These are phyloP conservation scores for Rhopilema esculentum DNA, from an alignment of 30 jellyfish, hydroid and myxozoan genomes.

Conservation along the genomic window DNA sequence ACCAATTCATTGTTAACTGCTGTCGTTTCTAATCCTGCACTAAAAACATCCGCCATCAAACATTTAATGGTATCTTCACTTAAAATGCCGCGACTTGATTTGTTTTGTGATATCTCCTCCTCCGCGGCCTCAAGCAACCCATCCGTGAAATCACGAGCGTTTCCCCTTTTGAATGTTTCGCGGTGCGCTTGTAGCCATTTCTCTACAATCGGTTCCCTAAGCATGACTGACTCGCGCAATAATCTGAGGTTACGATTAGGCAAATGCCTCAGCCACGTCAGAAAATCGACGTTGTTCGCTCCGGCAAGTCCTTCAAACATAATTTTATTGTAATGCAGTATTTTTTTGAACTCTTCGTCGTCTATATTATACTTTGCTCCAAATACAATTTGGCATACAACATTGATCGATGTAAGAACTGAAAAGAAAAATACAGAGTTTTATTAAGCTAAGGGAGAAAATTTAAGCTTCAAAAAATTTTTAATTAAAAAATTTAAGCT, in stretches of 20 bases:
- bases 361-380: slow-evolving; percentile 27
- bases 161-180: slow-evolving; percentile 40
- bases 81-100: neutral
- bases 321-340: neutral
- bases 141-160: slow-evolving; percentile 52
- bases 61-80: slow-evolving; percentile 15
- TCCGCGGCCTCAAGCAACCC: slow-evolving; percentile 41
- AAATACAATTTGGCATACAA: slow-evolving; percentile 1
- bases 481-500: neutral
- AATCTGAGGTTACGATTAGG: slow-evolving; percentile 33
- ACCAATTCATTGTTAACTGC: slow-evolving; percentile 50
- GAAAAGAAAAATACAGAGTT: neutral
- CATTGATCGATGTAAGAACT: slow-evolving; percentile 22
- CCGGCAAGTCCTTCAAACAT: slow-evolving; percentile 24
- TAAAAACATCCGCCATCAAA: slow-evolving; percentile 53
- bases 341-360: slow-evolving; percentile 38
- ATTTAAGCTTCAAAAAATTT: neutral
- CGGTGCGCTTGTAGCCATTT: slow-evolving; percentile 43
- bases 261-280: slow-evolving; percentile 49
- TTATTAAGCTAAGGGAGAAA: neutral
- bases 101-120: slow-evolving; percentile 39
- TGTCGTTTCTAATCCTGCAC: slow-evolving; percentile 73
- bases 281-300: slow-evolving; percentile 25
- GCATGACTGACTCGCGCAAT: slow-evolving; percentile 22
- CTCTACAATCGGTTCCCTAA: slow-evolving; percentile 55